Evolutionary conservation across 2,888 invertebrate genomes (phyloP), one percentile per base, ranked within the genome.

Genomic region (Rotaria socialis): DNA sequence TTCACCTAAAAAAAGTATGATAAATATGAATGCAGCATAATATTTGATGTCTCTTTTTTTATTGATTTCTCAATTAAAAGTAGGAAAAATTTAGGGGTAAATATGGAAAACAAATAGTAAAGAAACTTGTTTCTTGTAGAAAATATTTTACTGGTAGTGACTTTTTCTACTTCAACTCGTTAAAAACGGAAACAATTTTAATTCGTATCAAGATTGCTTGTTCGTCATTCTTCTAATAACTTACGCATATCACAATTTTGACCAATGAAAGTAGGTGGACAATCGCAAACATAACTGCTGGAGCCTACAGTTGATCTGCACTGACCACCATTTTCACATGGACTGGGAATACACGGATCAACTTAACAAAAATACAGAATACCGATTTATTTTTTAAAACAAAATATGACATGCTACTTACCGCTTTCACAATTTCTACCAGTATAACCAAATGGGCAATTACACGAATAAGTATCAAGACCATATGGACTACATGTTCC

Each of bases 401-500:
- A 3, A 52, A 3, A 47, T 47, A 47, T 47, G 35, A 47, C 4
- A 47, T 47, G 47, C n/a, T 41, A 24, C 19, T 84, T 84, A 27
- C 84, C 24, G 27, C 47, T 86, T 86, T 87, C 87, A 55, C 87
- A 87, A 43, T 55, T 56, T 86, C 60, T 84, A n/a, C 87, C 87
- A 22, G 87, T 87, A 85, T 87, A 88, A 19, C 87, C 86, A 19
- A 87, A 86, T n/a, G 75, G 84, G 74, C 89, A 89, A 14, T 58
- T 35, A 55, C 89, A 89, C 3, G 24, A 22, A 74, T 87, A 88
- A 19, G 74, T 50, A 50, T 86, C 74, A 41, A 58, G 58, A 7
- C 86, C 87, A 5, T 52, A 56, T 47, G 88, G 86, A 50, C 88
- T 80, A 80, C 89, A 89, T 35, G 86, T 86, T 4, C 89, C 89